Percentiles rank a stretch among this genome's conserved stretches.
These are phyloP conservation scores for Lapara coniferarum DNA, from an alignment of 2,888 invertebrate species.

Conservation along the genomic window DNA sequence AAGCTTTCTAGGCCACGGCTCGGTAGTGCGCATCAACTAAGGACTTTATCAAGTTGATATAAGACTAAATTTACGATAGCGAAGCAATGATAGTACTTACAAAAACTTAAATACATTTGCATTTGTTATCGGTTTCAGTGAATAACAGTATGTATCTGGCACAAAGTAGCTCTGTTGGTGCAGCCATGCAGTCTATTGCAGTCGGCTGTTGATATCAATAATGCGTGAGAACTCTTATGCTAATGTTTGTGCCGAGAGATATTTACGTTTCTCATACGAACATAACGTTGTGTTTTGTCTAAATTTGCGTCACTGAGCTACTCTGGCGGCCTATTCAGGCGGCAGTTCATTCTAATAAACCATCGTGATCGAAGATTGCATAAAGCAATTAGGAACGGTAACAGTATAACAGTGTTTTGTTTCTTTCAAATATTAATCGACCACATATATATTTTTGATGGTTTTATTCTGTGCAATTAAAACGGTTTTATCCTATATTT, in stretches of 20 bases:
- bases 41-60: background rate
- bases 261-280: slow-evolving; percentile 15
- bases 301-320: slow-evolving; percentile 12
- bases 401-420: too few species aligned
- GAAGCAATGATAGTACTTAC: background rate
- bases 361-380: background rate
- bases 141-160: slow-evolving; percentile 36
- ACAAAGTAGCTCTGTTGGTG: slow-evolving; percentile 38
- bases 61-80: background rate
- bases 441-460: too few species aligned
- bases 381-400: background rate
- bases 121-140: slow-evolving; percentile 46
- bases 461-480: too few species aligned
- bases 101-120: slow-evolving; percentile 40
- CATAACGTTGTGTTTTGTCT: slow-evolving; percentile 28
- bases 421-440: too few species aligned
- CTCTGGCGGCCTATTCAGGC: background rate
- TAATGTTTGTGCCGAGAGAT: slow-evolving; percentile 29
- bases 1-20: slow-evolving; percentile 27
- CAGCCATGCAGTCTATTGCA: slow-evolving; percentile 47
- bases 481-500: too few species aligned
- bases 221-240: slow-evolving; percentile 35
- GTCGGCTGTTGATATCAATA: slow-evolving; percentile 29
- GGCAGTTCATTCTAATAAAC: background rate
- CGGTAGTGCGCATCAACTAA: background rate